These are phyloP conservation scores for Limosa lapponica DNA, from an alignment of 2,797 vertebrate species.

Conservation along the genomic window DNA sequence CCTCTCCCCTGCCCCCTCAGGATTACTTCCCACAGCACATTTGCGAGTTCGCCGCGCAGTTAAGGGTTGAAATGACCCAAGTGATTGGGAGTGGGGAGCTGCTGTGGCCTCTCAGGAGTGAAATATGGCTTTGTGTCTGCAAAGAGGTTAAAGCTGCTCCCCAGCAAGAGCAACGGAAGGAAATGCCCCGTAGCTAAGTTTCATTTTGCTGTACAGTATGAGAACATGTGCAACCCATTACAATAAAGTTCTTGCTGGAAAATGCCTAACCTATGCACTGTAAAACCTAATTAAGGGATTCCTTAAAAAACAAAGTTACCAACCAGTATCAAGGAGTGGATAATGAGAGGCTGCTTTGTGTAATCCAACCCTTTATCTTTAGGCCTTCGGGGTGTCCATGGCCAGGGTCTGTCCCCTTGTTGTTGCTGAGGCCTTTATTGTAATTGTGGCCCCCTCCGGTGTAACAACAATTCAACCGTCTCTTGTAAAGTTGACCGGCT, in stretches of 20 bases:
- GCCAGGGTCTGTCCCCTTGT: conserved; percentile 20
- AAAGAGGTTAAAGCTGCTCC: conserved; percentile 48
- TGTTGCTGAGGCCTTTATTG: conserved; percentile 19
- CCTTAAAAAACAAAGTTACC: conserved; percentile 62
- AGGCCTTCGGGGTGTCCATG: conserved; percentile 22
- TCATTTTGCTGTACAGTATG: conserved; percentile 58
- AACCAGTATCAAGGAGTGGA: conserved; percentile 59
- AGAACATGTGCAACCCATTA: conserved; percentile 72
- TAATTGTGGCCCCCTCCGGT: background rate
- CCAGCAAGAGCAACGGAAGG: conserved; percentile 61
- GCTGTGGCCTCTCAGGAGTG: background rate
- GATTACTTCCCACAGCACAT: background rate
- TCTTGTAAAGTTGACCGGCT: background rate
- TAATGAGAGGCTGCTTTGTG: conserved; percentile 68
- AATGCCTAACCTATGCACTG: conserved; percentile 71
- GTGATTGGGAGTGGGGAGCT: background rate
- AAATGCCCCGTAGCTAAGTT: conserved; percentile 70
- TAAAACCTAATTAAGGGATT: conserved; percentile 72
- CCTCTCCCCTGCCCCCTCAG: background rate
- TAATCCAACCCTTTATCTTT: conserved; percentile 63
- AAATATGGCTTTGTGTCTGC: conserved; percentile 62
- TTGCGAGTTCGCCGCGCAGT: background rate
- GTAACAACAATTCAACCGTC: background rate
- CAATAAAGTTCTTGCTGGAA: conserved; percentile 67
- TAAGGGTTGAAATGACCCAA: background rate